Percentiles rank a stretch among this genome's conserved stretches.
These are phyloP conservation scores for Theocolax elegans DNA, from an alignment of 1,140 invertebrate species.

Conservation along the genomic window DNA sequence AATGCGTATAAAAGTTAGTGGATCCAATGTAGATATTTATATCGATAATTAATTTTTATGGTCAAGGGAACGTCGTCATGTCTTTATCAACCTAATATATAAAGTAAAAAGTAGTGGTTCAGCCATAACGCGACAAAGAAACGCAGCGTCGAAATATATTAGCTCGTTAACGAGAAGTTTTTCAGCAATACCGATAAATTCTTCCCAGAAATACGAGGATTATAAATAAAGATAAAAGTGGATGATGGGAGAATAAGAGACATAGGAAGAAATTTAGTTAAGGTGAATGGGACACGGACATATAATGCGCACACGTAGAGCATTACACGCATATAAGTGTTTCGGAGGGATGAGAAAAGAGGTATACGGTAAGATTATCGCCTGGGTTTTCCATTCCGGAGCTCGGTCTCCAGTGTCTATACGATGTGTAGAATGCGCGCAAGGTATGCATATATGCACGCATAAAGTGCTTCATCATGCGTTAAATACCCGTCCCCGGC, in stretches of 20 bases:
- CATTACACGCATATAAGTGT: too few species aligned
- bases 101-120: not conserved
- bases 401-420: not conserved
- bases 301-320: too few species aligned
- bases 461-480: slow-evolving; percentile 46
- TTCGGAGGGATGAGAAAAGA: not conserved
- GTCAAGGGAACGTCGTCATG: not conserved
- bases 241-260: slow-evolving; percentile 3
- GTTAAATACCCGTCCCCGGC: slow-evolving; percentile 33
- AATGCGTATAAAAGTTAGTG: too few species aligned
- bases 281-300: too few species aligned
- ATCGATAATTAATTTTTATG: slow-evolving; percentile 14
- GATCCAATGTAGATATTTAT: slow-evolving; percentile 7
- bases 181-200: slow-evolving; percentile 19
- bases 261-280: too few species aligned
- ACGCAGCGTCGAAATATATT: not conserved
- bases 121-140: not conserved
- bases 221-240: slow-evolving; percentile 27
- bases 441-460: slow-evolving; percentile 39
- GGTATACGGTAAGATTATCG: not conserved
- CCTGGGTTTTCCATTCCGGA: not conserved
- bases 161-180: slow-evolving; percentile 8
- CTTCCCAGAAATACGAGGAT: slow-evolving; percentile 19
- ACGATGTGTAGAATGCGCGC: slow-evolving; percentile 32
- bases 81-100: slow-evolving; percentile 5